Percentiles rank a stretch among this genome's conserved stretches.
These are phyloP conservation scores for Sebastes itinus DNA, from an alignment of 2,797 vertebrate genomes.

Conservation along the genomic window DNA sequence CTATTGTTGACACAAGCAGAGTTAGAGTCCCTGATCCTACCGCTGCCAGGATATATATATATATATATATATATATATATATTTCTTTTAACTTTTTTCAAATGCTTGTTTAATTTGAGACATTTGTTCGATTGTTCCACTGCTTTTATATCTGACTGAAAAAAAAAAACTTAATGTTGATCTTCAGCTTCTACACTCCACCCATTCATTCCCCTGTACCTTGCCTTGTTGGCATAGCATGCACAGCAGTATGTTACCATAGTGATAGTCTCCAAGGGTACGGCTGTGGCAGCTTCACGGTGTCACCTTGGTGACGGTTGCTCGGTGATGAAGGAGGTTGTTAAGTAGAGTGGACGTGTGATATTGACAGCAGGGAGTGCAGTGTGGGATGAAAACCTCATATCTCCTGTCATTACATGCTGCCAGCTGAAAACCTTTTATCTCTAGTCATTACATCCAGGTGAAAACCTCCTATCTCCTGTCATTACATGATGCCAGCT, in stretches of 20 bases:
- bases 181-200: background rate
- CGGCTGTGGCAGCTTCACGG: constrained; percentile 32
- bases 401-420: too few species aligned
- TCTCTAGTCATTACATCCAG: too few species aligned
- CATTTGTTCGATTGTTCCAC: background rate
- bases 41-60: background rate
- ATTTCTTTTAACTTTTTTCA: background rate
- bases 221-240: background rate
- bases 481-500: rapidly evolving
- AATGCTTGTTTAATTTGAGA: constrained; percentile 8
- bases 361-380: constrained; percentile 57
- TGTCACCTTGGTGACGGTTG: constrained; percentile 72
- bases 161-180: background rate
- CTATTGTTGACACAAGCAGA: constrained; percentile 32
- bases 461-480: too few species aligned
- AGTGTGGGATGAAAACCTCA: background rate
- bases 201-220: background rate
- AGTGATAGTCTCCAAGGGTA: constrained; percentile 50
- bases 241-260: constrained; percentile 1
- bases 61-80: too few species aligned
- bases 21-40: background rate
- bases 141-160: background rate
- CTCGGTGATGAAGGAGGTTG: constrained; percentile 61
- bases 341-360: constrained; percentile 60
- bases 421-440: too few species aligned